Evolutionary conservation across 92 coral and sea anemone species (phyloP), one percentile per base, ranked within the genome.

Genomic region (Phenganax subtilis): DNA sequence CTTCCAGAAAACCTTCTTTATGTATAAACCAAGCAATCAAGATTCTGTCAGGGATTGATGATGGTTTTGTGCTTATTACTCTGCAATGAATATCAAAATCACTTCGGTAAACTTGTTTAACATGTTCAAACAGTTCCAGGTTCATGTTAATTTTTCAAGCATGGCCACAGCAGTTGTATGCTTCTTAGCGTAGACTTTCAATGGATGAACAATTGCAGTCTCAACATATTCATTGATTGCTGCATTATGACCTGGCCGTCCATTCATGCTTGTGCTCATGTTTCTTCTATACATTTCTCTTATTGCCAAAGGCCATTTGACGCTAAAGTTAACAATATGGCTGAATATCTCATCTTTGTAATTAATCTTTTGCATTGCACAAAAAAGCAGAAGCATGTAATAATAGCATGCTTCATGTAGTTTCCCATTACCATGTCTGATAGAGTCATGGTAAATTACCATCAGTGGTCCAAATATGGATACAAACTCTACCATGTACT

Each of bases 231-330:
- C 31, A 37, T 62, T 37, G 27, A 62, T 62, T 62, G 68, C 68
- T 0, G 27, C 68, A 12, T 62, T 62, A 10, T 62, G 68, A 62
- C 25, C 68, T 37, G 3, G 68, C 31, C 68, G 17, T 62, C 68
- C 29, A 10, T 25, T 62, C 31, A 62, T 62, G 25, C 68, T 62
- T n/a, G 27, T 12, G 68, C 68, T 62, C 29, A 62, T 62, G 10
- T 62, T 62, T 25, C 68, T 62, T 28, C 68, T 28, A 62, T 62
- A 62, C 68, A 62, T 62, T 62, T 62, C 68, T 25, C 68, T 62
- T 4, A 62, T 62, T 62, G 68, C 68, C 68, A 62, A 12, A 62
- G 31, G 29, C 68, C 68, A 62, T n/a, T 0, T 15, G 27, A 28
- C 68, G 10, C 30, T 62, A 62, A 62, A 62, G 68, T 62, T 62